phyloP scores from a whole-genome alignment of 2,888 invertebrate species.

The Lacanobia oleracea region DNA sequence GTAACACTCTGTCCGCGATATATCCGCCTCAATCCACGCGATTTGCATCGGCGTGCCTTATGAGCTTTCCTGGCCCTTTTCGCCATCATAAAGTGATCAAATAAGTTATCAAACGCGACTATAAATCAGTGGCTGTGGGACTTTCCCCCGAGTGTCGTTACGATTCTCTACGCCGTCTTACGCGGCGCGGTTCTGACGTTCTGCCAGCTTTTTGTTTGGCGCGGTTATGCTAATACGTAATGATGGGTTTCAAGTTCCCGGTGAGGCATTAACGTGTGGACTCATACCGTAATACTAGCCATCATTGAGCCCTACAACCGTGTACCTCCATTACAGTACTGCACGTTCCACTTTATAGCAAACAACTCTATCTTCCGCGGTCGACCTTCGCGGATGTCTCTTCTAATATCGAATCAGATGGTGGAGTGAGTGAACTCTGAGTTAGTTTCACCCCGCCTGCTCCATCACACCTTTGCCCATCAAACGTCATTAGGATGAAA shows the following conservation, averaged over 20 bases:
- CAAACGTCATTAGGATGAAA: slow-evolving; percentile 49
- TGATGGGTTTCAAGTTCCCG: slow-evolving; percentile 77
- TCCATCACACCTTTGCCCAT: slow-evolving; percentile 9
- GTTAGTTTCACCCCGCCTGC: neutral
- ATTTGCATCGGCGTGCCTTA: slow-evolving; percentile 87
- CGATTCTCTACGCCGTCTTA: slow-evolving; percentile 82
- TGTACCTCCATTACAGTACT: slow-evolving; percentile 54
- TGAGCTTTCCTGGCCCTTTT: slow-evolving; percentile 86
- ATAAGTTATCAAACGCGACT: slow-evolving; percentile 85
- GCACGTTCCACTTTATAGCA: slow-evolving; percentile 41
- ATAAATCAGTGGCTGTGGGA: slow-evolving; percentile 82
- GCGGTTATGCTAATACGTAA: slow-evolving; percentile 82
- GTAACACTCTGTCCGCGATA: slow-evolving; percentile 76
- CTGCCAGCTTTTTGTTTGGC: slow-evolving; percentile 83
- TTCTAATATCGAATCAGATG: slow-evolving; percentile 14
- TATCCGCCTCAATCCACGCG: slow-evolving; percentile 77
- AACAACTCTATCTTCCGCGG: slow-evolving; percentile 51
- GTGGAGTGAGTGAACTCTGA: neutral
- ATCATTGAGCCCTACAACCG: slow-evolving; percentile 52
- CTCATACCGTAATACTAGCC: slow-evolving; percentile 56
- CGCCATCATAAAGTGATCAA: slow-evolving; percentile 90
- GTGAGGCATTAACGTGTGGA: slow-evolving; percentile 62
- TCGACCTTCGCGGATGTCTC: slow-evolving; percentile 27
- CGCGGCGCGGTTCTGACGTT: slow-evolving; percentile 78
- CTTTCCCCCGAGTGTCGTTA: slow-evolving; percentile 85